A percentile compares a stretch with the other conserved stretches of the same genome.
These are phyloP conservation scores for Baryphthengus martii DNA, from an alignment of 2,113 vertebrate genomes.

Conservation along the genomic window DNA sequence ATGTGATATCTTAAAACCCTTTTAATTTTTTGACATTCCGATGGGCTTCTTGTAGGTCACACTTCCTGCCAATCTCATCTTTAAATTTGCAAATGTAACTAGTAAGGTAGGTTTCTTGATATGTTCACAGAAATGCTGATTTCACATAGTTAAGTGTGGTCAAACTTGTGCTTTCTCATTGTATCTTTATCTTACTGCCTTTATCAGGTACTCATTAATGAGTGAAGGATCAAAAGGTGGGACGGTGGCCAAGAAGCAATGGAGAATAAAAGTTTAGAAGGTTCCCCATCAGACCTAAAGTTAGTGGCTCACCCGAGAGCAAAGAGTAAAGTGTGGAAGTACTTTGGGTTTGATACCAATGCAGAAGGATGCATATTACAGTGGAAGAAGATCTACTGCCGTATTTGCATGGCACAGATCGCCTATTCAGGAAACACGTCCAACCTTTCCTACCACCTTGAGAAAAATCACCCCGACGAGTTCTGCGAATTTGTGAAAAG, in stretches of 20 bases:
- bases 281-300: constrained; percentile 80
- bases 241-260: constrained; percentile 75
- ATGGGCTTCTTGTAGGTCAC: constrained; percentile 5
- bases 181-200: constrained; percentile 82
- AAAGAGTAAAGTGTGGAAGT: constrained; percentile 93
- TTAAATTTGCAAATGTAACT: constrained; percentile 43
- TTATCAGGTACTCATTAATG: constrained; percentile 84
- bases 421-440: constrained; percentile 91
- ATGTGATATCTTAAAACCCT: not conserved
- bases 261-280: constrained; percentile 80
- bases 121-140: constrained; percentile 22
- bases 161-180: constrained; percentile 69
- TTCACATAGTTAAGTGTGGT: constrained; percentile 59
- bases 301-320: constrained; percentile 88
- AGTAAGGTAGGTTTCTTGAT: constrained; percentile 56
- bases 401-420: constrained; percentile 88
- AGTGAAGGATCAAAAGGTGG: constrained; percentile 74
- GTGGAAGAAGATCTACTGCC: constrained; percentile 89
- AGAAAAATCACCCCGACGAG: constrained; percentile 86
- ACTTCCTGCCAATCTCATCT: constrained; percentile 35
- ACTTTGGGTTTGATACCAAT: constrained; percentile 90
- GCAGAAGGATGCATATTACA: constrained; percentile 88
- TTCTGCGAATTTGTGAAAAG: constrained; percentile 88
- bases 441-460: constrained; percentile 89
- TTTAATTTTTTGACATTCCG: not conserved